Conservation (phyloP, 2,888 invertebrate species). For the Chydorus sphaericus region DNA sequence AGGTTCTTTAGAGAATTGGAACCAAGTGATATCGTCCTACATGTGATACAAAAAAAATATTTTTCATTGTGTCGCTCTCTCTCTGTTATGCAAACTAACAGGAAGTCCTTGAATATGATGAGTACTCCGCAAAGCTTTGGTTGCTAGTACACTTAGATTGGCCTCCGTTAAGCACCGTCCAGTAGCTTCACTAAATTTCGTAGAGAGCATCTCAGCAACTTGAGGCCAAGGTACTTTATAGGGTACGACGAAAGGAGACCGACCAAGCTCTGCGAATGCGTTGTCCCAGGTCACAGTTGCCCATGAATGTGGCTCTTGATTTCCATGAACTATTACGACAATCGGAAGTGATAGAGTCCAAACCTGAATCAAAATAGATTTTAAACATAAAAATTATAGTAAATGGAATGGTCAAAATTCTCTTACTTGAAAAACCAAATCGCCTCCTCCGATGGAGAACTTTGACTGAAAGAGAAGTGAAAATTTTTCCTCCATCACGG, state of each 20-base stretch:
- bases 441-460: constrained; percentile 79
- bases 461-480: constrained; percentile 83
- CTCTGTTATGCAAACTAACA: neutral
- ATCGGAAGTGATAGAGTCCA: constrained; percentile 96
- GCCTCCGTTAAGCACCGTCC: constrained; percentile 73
- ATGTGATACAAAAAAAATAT: no score
- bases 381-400: neutral
- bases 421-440: constrained; percentile 65
- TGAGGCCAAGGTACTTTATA: constrained; percentile 83
- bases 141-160: constrained; percentile 78
- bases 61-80: no score
- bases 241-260: constrained; percentile 82
- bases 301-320: constrained; percentile 98
- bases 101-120: neutral
- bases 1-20: constrained; percentile 86
- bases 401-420: no score
- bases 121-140: constrained; percentile 64
- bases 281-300: constrained; percentile 99
- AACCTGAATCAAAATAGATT: constrained; percentile 38
- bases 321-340: constrained; percentile 97
- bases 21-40: constrained; percentile 50
- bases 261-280: constrained; percentile 86
- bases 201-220: constrained; percentile 76
- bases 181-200: constrained; percentile 79
- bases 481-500: constrained; percentile 95